Conservation (phyloP, 2,797 vertebrate genomes). For the Coregonus ussuriensis region DNA sequence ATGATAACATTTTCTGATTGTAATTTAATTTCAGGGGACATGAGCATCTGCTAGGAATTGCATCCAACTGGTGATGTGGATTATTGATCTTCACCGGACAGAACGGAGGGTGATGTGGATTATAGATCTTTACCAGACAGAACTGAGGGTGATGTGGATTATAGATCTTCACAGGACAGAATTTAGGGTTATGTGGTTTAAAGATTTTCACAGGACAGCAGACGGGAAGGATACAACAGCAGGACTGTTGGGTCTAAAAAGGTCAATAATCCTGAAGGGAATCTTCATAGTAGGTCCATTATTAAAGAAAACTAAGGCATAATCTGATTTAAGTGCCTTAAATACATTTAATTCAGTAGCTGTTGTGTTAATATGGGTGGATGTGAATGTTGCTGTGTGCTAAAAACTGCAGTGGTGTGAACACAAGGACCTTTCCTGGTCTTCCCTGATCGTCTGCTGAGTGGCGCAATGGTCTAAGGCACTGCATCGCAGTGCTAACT, state of each 20-base stretch:
- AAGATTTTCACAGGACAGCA: not conserved
- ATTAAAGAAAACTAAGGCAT: not conserved
- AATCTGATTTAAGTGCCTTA: not conserved
- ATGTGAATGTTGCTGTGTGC: conserved; percentile 22
- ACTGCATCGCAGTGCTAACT: no score
- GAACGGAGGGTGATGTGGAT: not conserved
- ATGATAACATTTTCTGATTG: not conserved
- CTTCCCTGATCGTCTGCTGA: conserved; percentile 34
- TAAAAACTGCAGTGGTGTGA: conserved; percentile 26
- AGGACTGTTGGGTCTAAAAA: not conserved
- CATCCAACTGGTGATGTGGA: conserved; percentile 5
- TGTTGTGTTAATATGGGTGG: not conserved
- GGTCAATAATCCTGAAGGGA: not conserved
- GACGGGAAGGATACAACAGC: not conserved
- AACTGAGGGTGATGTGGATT: not conserved
- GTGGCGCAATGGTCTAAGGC: no score
- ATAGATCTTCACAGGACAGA: not conserved
- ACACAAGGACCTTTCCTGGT: conserved; percentile 18
- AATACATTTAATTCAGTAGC: not conserved
- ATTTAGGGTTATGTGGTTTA: not conserved
- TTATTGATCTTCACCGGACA: not conserved
- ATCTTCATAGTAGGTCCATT: not conserved
- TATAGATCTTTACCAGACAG: not conserved
- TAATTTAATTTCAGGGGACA: not conserved
- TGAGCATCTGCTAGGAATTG: conserved; percentile 12